Evolutionary conservation across 2,113 vertebrate species (phyloP).

Genomic region (Pogona vitticeps): DNA sequence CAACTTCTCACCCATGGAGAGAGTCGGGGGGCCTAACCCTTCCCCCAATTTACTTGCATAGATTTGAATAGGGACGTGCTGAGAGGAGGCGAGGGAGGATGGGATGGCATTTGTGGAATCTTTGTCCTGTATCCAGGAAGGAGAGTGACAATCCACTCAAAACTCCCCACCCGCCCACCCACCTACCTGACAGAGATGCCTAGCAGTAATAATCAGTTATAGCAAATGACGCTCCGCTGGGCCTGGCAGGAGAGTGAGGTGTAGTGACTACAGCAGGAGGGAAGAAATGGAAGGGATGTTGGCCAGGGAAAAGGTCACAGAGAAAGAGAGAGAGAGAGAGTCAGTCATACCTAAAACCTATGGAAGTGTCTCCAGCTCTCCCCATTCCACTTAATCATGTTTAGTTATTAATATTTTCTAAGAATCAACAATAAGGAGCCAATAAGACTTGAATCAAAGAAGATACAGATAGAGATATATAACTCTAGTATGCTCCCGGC

Average conservation of each 20-base stretch:
- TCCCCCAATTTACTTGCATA: conserved; percentile 17
- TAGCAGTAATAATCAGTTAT: background rate
- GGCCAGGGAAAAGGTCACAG: too few species aligned
- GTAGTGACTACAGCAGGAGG: background rate
- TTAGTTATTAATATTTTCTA: background rate
- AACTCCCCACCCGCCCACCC: too few species aligned
- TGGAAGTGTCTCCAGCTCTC: background rate
- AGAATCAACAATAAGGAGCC: background rate
- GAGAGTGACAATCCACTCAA: background rate
- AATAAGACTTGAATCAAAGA: background rate
- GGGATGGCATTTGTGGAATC: background rate
- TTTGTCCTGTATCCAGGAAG: background rate
- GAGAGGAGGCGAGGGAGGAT: background rate
- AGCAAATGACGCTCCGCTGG: background rate
- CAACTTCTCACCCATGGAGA: conserved; percentile 27
- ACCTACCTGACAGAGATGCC: background rate
- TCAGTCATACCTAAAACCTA: background rate
- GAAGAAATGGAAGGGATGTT: background rate
- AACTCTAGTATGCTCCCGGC: too few species aligned
- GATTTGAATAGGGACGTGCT: conserved; percentile 11
- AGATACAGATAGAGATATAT: background rate
- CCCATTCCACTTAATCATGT: background rate
- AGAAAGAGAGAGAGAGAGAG: too few species aligned
- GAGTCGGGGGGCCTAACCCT: conserved; percentile 3
- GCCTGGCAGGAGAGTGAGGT: background rate